Evolutionary conservation across 2,797 vertebrate species (phyloP), one percentile per base, ranked within the genome.

Genomic region (Parauchenoglanis ngamensis): DNA sequence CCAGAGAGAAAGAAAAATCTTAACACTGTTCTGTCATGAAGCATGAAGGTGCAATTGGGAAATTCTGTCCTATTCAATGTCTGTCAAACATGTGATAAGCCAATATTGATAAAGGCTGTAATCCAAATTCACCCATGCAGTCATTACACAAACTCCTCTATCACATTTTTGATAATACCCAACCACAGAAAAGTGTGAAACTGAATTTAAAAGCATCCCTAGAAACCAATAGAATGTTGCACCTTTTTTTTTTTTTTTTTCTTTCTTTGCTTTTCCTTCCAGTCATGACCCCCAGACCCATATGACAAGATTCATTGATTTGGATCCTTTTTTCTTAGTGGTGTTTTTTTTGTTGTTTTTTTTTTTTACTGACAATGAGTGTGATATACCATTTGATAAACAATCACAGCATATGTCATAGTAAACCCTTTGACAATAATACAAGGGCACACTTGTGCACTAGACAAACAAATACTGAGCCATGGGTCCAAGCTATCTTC

Each of bases 331-430:
- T 68, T 31, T n/a, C 35, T 57, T 67, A 3, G 12, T 7, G 59
- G 19, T 77, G 17, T 7, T 83, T 35, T 82, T 83, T 52, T 75
- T 85, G 70, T 89, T 49, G 4, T 81, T 56, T 84, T 82, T 49
- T 73, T 85, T 77, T 89, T 63, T 56, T 13, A 61, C 35, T 61
- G 61, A 84, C 76, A 83, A 56, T 57, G 57, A 72, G 68, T 81
- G 76, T 86, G 88, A 87, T 85, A 84, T 89, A 76, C 67, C 67
- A 78, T 89, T 76, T 70, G 52, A 90, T 86, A 88, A 91, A 91
- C 88, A 90, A 90, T 86, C 88, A 88, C 17, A n/a, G n/a, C 82
- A 87, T 89, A 91, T 88, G 68, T 84, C 76, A 76, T 82, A 57
- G 78, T 90, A 90, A 89, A 88, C 85, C 81, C 2, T 86, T n/a